Percentiles rank a stretch among this genome's conserved stretches.
Evolutionary conservation across 2,113 vertebrate genomes (phyloP).

Genomic region (Prunella himalayana): DNA sequence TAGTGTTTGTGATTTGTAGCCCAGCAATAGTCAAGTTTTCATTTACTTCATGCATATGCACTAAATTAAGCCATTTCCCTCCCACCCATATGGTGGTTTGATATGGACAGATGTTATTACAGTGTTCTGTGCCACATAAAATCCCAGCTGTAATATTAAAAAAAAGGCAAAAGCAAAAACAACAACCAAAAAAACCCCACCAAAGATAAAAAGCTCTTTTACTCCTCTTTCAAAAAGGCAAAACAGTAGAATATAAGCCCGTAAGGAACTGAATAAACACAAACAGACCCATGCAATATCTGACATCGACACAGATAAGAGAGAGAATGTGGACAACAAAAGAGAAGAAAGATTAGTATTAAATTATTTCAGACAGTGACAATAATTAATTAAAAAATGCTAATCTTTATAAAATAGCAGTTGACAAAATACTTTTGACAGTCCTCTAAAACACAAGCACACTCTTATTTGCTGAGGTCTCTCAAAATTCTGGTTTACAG

Average conservation of each 20-base stretch:
- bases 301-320: not conserved
- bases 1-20: not conserved
- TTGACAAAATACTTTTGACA: not conserved
- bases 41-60: constrained; percentile 51
- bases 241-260: not conserved
- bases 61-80: constrained; percentile 62
- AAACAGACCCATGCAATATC: not conserved
- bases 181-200: not conserved
- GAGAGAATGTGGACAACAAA: not conserved
- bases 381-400: not conserved
- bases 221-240: not conserved
- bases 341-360: not conserved
- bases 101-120: constrained; percentile 63
- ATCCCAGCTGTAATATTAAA: constrained; percentile 47
- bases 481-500: not conserved
- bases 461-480: not conserved
- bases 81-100: constrained; percentile 60
- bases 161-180: not conserved
- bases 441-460: not conserved
- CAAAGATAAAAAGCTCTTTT: not conserved
- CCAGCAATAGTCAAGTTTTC: constrained; percentile 15
- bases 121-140: constrained; percentile 38
- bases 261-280: not conserved
- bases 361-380: not conserved
- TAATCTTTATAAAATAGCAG: not conserved